These are phyloP conservation scores for Cosmopolites sordidus DNA, from an alignment of 2,888 invertebrate genomes.

Conservation along the genomic window DNA sequence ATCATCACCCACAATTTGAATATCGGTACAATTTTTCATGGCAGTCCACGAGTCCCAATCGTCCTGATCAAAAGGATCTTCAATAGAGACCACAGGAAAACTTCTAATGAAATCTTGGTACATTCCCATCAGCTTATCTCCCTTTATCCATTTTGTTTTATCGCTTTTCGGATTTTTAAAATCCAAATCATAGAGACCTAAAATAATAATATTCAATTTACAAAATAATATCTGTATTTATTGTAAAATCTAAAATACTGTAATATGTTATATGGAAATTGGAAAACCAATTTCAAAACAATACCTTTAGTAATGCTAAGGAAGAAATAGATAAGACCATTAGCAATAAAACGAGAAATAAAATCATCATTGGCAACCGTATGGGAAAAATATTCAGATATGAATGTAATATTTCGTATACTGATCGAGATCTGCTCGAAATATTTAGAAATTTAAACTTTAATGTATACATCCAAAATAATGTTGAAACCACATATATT, in stretches of 20 bases:
- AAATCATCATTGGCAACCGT: too few relatives aligned
- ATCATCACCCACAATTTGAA: slow-evolving; percentile 41
- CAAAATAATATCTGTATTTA: too few relatives aligned
- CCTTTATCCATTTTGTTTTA: slow-evolving; percentile 72
- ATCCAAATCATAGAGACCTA: slow-evolving; percentile 80
- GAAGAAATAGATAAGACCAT: too few relatives aligned
- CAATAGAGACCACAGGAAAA: slow-evolving; percentile 93
- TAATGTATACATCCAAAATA: too few relatives aligned
- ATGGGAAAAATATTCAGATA: too few relatives aligned
- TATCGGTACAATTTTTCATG: slow-evolving; percentile 57
- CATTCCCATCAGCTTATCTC: slow-evolving; percentile 78
- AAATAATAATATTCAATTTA: too few relatives aligned
- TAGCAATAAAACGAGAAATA: too few relatives aligned
- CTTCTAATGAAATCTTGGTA: slow-evolving; percentile 89
- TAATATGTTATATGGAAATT: neutral
- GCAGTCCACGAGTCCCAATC: slow-evolving; percentile 94
- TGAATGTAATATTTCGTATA: too few relatives aligned
- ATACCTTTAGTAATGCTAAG: too few relatives aligned
- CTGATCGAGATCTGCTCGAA: too few relatives aligned
- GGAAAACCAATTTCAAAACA: neutral
- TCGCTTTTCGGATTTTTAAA: slow-evolving; percentile 95
- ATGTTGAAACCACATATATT: too few relatives aligned
- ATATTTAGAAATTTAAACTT: too few relatives aligned
- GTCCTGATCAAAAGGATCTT: slow-evolving; percentile 99
- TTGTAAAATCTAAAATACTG: neutral